Base-by-base conservation (phyloP, 2,888 invertebrate species). In the Limenitis camilla region DNA sequence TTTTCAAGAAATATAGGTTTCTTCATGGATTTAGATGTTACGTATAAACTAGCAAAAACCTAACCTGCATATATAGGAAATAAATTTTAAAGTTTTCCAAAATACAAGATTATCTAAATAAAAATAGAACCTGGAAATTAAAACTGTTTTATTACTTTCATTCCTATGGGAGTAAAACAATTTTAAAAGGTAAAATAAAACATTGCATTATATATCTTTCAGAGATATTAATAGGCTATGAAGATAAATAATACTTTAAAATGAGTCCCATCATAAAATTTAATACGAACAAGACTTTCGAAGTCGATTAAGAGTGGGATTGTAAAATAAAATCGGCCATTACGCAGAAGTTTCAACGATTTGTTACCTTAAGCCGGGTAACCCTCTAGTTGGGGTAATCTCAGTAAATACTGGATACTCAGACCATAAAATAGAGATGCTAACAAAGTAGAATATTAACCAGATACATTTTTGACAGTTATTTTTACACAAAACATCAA, bases 311-410 rank as follows among this genome's bases (percentile, higher is more conserved):
- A 38, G 46, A 49, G 52, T 49, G 42, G 56, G 49, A 55, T 63
- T 60, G 49, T 61, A 58, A 59, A 60, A 61, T 56, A 61, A 58
- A 58, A 58, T 47, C 48, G 59, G 52, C 58, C 56, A 61, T 63
- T 61, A 53, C 53, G 53, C 49, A 57, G 52, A 62, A 63, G 60
- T 63, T 62, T 54, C 49, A 52, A 48, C 59, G 58, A 64, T 63
- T 63, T 59, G 59, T 60, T 54, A 57, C 63, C 55, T 61, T 61
- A 60, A 55, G 45, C 53, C 46, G 44, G 50, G 39, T 50, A 44
- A 50, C 40, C 49, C 47, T 53, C 51, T 49, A 51, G 53, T 49
- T 54, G 49, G 52, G 48, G 49, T 57, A 52, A 58, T 55, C 55
- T 55, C 55, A 33, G 57, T 52, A 43, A 52, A 56, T 56, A 56